A percentile compares a stretch with the other conserved stretches of the same genome.
Conservation (phyloP, 2,888 invertebrate species). For the Chloromyia formosa region DNA sequence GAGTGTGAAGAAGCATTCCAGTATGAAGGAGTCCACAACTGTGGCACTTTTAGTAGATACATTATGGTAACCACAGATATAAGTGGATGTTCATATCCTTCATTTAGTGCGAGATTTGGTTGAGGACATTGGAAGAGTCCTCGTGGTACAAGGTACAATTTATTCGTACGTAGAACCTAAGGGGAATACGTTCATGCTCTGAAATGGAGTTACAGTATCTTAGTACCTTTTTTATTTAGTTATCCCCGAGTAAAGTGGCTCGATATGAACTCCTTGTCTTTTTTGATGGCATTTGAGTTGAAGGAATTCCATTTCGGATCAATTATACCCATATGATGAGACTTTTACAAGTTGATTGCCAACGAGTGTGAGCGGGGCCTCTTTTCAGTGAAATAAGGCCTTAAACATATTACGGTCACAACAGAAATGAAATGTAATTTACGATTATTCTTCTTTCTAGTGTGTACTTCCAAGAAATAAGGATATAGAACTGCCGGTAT, state of each 20-base stretch:
- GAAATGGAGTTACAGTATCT: slow-evolving; percentile 10
- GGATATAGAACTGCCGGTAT: too few species aligned
- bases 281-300: background rate
- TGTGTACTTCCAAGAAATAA: too few species aligned
- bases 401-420: too few species aligned
- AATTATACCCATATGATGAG: background rate
- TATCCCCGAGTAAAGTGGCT: slow-evolving; percentile 4
- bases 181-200: background rate
- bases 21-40: background rate
- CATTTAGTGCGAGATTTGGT: slow-evolving; percentile 14
- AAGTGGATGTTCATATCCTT: slow-evolving; percentile 36
- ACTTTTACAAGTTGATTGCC: background rate
- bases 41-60: background rate
- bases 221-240: slow-evolving; percentile 14
- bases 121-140: background rate
- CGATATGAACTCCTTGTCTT: background rate
- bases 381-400: too few species aligned
- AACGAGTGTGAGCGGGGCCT: too few species aligned
- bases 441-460: too few species aligned
- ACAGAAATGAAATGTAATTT: too few species aligned
- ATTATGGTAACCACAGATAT: slow-evolving; percentile 30
- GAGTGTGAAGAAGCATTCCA: background rate
- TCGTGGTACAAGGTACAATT: slow-evolving; percentile 18
- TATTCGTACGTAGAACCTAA: background rate
- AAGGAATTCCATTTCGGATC: background rate